Evolutionary conservation across 2,797 vertebrate species (phyloP).

Genomic region (Poeciliopsis turneri): DNA sequence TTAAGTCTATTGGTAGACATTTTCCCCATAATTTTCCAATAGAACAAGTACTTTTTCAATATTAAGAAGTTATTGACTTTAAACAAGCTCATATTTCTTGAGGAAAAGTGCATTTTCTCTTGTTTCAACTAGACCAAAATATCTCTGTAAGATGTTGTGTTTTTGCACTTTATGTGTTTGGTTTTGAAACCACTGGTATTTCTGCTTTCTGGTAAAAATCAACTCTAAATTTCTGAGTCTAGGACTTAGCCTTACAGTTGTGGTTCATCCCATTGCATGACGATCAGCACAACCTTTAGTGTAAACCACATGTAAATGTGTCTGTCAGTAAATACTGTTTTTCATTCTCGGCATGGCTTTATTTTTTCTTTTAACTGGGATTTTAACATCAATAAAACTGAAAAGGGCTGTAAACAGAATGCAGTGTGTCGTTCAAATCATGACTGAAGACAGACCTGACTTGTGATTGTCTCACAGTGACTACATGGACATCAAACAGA

Average conservation of each 20-base stretch:
- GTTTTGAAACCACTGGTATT: conserved; percentile 24
- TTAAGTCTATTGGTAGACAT: too few species aligned
- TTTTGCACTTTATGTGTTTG: neutral
- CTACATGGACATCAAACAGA: conserved; percentile 47
- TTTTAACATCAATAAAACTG: conserved; percentile 74
- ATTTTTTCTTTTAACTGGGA: conserved; percentile 50
- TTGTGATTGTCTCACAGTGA: conserved; percentile 38
- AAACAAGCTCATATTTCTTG: too few species aligned
- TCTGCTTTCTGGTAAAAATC: conserved; percentile 23
- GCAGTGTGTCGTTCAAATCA: conserved; percentile 69
- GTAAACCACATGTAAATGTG: conserved; percentile 62
- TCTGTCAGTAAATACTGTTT: conserved; percentile 56
- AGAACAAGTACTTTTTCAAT: too few species aligned
- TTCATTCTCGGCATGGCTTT: conserved; percentile 60
- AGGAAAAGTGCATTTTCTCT: too few species aligned
- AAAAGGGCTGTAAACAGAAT: conserved; percentile 79
- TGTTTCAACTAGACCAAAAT: too few species aligned
- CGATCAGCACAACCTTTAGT: conserved; percentile 55
- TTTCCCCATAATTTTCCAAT: too few species aligned
- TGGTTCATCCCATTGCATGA: conserved; percentile 46
- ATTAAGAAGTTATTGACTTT: neutral
- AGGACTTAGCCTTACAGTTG: conserved; percentile 25
- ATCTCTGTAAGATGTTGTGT: too few species aligned
- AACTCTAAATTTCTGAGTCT: conserved; percentile 31
- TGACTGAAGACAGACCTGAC: conserved; percentile 51